Evolutionary conservation across 2,888 invertebrate genomes (phyloP), one percentile per base, ranked within the genome.

Genomic region (Sipha maydis): DNA sequence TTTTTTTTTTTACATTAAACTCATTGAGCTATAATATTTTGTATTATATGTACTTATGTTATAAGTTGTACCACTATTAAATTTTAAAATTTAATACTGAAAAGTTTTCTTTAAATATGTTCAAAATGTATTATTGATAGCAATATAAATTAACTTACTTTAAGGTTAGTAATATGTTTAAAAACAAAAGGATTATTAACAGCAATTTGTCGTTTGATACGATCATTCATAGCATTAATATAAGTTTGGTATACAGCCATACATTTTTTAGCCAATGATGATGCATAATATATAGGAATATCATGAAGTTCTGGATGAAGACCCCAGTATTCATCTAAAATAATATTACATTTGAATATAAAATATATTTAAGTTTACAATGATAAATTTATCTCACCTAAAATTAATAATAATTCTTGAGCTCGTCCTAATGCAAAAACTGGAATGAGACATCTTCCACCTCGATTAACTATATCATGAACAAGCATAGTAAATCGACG

Each of bases 171-270:
- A 90, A 99, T 99, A 92, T 99, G 99, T 90, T 98, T 95, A 93
- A 99, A 99, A 3, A 99, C 97, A 93, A 99, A 99, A 0, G 99
- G 99, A 93, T 99, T 99, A 92, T 97, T 98, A 90, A 99, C 96
- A 1, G 98, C 97, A 91, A 99, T 99, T 93, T 99, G 99, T 1
- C 98, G 93, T 25, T 97, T 95, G 90, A 99, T 99, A 91, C 96
- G 95, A 91, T 99, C 98, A 92, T 99, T 99, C 99, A 99, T 99
- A 0, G 99, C 99, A 92, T 99, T 99, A 5, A 99, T 96, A 92
- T 99, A 99, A 0, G 99, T 99, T 93, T 99, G 99, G 93, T 99
- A 99, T 0, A 99, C 99, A 89, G 98, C 97, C 99, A 99, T 99
- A 92, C 99, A 99, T 92, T 99, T 99, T 93, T 99, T 99, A 79